phyloP scores from a whole-genome alignment of 2,113 vertebrate species.

The Nerophis lumbriciformis region DNA sequence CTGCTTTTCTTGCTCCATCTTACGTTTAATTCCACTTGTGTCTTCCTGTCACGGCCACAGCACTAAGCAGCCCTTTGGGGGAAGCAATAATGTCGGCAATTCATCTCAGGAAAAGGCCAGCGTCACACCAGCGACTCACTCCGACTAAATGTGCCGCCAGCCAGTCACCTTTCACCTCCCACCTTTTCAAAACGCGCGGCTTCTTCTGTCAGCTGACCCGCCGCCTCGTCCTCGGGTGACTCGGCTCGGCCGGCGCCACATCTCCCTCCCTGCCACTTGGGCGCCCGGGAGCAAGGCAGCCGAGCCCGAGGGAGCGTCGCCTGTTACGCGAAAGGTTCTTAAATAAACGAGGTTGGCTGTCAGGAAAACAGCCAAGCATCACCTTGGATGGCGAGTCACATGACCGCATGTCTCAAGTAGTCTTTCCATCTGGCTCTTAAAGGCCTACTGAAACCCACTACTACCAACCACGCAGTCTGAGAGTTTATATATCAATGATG shows the following conservation, averaged over 20 bases:
- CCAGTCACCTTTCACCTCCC: conserved; percentile 37
- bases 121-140: conserved; percentile 45
- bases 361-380: no score
- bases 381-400: no score
- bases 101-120: conserved; percentile 57
- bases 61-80: conserved; percentile 48
- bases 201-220: conserved; percentile 47
- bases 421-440: no score
- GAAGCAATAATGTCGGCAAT: conserved; percentile 53
- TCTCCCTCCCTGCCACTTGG: background rate
- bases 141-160: conserved; percentile 47
- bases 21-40: conserved; percentile 57
- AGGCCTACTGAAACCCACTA: no score
- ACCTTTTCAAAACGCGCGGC: conserved; percentile 36
- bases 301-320: no score
- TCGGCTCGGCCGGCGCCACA: no score
- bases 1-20: conserved; percentile 31
- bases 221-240: background rate
- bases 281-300: conserved; percentile 1
- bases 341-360: background rate
- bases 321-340: background rate
- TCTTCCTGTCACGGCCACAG: conserved; percentile 49
- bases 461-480: no score
- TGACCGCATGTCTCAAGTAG: no score
- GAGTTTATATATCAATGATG: no score